phyloP scores from a whole-genome alignment of 2,113 vertebrate species.

The Athene noctua region DNA sequence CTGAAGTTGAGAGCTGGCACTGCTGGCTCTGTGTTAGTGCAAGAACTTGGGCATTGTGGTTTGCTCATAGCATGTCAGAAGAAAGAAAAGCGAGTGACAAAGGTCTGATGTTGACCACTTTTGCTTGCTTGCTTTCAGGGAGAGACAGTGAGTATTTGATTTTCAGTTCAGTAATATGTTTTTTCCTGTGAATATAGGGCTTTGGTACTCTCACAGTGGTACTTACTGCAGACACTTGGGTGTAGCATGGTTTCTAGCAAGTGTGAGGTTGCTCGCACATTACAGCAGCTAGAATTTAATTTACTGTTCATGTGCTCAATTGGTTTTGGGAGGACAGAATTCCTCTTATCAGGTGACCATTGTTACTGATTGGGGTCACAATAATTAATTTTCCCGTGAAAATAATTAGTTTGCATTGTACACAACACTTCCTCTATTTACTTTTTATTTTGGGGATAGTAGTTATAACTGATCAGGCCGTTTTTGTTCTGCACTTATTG shows the following conservation, averaged over 20 bases:
- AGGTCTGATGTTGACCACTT: constrained; percentile 32
- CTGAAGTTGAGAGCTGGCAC: constrained; percentile 9
- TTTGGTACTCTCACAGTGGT: background rate
- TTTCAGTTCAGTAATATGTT: background rate
- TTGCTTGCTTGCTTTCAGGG: background rate
- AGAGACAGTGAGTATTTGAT: background rate
- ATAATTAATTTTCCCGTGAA: background rate
- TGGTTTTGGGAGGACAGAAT: background rate
- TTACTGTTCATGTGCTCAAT: background rate
- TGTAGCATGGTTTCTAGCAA: background rate
- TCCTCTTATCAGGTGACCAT: background rate
- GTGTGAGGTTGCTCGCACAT: background rate
- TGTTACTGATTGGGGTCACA: background rate
- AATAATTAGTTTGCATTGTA: background rate
- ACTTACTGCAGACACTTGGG: background rate
- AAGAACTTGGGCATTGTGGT: constrained; percentile 10
- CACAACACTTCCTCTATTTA: background rate
- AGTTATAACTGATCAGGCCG: background rate
- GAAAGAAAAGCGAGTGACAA: background rate
- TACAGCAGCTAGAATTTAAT: background rate
- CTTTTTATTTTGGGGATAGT: background rate
- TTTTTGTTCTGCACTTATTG: background rate
- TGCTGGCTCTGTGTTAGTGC: constrained; percentile 7
- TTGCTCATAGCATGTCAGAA: constrained; percentile 27
- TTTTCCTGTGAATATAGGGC: background rate